phyloP scores from a whole-genome alignment of 2,888 invertebrate species.

The Plebejus argus region DNA sequence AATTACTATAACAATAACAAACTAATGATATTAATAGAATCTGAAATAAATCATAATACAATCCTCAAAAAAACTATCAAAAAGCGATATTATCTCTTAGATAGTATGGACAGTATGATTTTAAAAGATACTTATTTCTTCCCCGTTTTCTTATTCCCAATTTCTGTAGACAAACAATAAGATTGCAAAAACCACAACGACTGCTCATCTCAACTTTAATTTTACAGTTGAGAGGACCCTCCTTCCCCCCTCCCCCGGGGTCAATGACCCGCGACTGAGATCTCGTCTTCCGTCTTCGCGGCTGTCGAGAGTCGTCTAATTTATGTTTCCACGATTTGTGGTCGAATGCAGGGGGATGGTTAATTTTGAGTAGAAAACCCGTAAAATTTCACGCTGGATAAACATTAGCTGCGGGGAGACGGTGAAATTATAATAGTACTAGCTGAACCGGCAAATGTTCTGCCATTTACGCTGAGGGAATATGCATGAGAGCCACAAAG shows the following conservation, averaged over 20 bases:
- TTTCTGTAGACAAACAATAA: neutral
- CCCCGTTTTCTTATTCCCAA: neutral
- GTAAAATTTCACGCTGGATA: neutral
- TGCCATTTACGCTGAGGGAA: too few relatives aligned
- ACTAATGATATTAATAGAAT: too few relatives aligned
- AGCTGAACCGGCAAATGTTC: too few relatives aligned
- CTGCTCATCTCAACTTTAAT: neutral
- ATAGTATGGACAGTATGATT: neutral
- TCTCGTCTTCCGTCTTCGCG: neutral
- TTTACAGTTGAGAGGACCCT: slow-evolving; percentile 19
- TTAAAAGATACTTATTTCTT: neutral
- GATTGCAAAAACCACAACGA: neutral
- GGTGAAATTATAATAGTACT: neutral
- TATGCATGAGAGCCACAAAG: too few relatives aligned
- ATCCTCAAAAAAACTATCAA: too few relatives aligned
- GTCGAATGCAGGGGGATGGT: neutral
- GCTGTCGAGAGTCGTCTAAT: neutral
- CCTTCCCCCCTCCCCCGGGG: neutral
- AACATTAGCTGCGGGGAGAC: neutral
- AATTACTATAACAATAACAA: too few relatives aligned
- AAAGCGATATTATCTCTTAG: too few relatives aligned
- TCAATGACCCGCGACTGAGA: slow-evolving; percentile 13
- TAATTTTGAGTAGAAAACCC: neutral
- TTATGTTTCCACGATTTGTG: slow-evolving; percentile 7
- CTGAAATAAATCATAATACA: too few relatives aligned